A percentile compares a stretch with the other conserved stretches of the same genome.
Evolutionary conservation across 1,140 invertebrate species (phyloP).

Genomic region (Sitodiplosis mosellana): DNA sequence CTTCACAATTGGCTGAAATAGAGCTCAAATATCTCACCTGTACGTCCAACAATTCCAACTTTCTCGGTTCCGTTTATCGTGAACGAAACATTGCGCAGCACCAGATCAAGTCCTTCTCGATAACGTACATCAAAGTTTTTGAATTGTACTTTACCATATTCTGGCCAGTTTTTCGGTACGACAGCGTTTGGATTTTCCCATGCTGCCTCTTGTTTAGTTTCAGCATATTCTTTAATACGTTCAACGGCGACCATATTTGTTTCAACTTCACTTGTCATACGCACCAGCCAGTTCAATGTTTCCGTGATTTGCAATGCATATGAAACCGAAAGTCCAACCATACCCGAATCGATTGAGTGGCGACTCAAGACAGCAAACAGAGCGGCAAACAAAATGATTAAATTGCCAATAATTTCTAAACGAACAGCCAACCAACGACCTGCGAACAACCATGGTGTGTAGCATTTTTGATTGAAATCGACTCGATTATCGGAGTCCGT

Average conservation of each 20-base stretch:
- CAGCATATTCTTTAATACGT: constrained; percentile 68
- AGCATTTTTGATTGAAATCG: constrained; percentile 51
- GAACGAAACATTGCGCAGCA: constrained; percentile 41
- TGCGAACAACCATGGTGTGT: constrained; percentile 47
- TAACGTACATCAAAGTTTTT: constrained; percentile 2
- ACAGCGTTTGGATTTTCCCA: background rate
- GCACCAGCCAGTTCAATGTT: constrained; percentile 66
- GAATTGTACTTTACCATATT: constrained; percentile 3
- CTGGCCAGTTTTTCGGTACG: constrained; percentile 1
- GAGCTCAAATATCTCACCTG: constrained; percentile 91
- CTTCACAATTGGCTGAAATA: constrained; percentile 93
- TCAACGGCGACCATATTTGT: constrained; percentile 83
- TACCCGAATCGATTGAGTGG: constrained; percentile 36
- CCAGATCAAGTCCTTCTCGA: constrained; percentile 14
- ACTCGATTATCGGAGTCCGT: constrained; percentile 14
- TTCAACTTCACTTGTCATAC: constrained; percentile 80
- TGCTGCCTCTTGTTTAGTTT: constrained; percentile 29
- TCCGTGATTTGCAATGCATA: constrained; percentile 62
- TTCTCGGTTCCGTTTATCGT: constrained; percentile 55
- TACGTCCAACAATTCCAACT: constrained; percentile 69
- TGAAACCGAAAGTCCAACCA: constrained; percentile 56
- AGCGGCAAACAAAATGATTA: constrained; percentile 55
- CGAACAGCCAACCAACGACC: constrained; percentile 62
- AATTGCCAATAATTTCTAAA: constrained; percentile 58
- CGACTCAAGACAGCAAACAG: constrained; percentile 51